These are phyloP conservation scores for Drosophila nikananu DNA, from an alignment of 1,140 invertebrate genomes.

Conservation along the genomic window DNA sequence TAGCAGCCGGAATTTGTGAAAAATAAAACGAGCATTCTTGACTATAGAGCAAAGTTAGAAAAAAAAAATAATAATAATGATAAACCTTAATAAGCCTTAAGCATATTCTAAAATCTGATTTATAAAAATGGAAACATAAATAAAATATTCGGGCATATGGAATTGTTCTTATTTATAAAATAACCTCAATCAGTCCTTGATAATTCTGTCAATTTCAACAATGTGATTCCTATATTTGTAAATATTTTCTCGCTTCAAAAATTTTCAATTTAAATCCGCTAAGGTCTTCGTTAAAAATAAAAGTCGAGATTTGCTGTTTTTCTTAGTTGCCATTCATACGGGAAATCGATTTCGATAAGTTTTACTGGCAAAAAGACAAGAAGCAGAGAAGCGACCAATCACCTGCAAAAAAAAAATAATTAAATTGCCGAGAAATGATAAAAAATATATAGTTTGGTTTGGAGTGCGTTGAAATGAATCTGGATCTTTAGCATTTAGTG, in stretches of 20 bases:
- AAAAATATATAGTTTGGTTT: conserved; percentile 47
- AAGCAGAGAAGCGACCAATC: conserved; percentile 34
- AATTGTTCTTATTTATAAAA: neutral
- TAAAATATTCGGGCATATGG: too few species aligned
- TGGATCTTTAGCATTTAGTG: conserved; percentile 24
- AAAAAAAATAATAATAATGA: too few species aligned
- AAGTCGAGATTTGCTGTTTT: too few species aligned
- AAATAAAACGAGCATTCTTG: too few species aligned
- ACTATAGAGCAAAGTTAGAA: too few species aligned
- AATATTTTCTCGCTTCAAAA: neutral
- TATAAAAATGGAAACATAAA: too few species aligned
- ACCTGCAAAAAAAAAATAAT: conserved; percentile 44
- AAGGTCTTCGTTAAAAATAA: too few species aligned
- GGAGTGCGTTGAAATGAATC: conserved; percentile 53
- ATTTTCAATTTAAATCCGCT: neutral
- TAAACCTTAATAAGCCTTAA: too few species aligned
- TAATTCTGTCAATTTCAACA: neutral
- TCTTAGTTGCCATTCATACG: conserved; percentile 12
- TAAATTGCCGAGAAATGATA: conserved; percentile 63
- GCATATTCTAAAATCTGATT: too few species aligned
- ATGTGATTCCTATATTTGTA: conserved; percentile 13
- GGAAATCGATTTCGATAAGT: conserved; percentile 13
- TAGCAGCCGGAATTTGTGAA: too few species aligned
- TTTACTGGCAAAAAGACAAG: conserved; percentile 24
- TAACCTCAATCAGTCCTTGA: neutral